Evolutionary conservation across 2,797 vertebrate species (phyloP).

Genomic region (Argya squamiceps): DNA sequence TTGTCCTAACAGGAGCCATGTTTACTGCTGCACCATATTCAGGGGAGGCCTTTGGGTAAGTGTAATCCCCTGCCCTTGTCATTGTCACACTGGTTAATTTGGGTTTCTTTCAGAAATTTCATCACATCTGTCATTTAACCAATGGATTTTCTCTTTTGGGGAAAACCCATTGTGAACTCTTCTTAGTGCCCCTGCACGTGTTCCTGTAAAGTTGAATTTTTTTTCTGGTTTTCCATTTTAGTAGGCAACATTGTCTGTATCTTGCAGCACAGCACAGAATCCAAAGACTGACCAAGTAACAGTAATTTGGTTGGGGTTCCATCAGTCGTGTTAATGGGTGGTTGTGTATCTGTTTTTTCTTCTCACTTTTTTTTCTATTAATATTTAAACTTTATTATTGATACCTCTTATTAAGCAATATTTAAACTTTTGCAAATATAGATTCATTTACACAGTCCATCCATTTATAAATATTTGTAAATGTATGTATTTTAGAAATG

Average conservation of each 20-base stretch:
- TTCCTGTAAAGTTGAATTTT: neutral
- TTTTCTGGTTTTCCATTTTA: neutral
- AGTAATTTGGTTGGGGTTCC: neutral
- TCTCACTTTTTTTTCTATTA: neutral
- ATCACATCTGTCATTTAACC: neutral
- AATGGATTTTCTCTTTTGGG: neutral
- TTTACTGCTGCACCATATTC: neutral
- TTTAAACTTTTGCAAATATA: neutral
- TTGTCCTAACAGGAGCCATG: neutral
- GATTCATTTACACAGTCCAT: neutral
- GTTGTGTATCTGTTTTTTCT: neutral
- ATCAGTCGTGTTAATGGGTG: accelerated
- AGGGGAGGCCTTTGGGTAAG: neutral
- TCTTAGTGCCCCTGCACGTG: neutral
- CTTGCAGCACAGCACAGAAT: neutral
- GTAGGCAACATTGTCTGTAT: neutral
- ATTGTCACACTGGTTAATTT: neutral
- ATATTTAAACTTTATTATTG: neutral
- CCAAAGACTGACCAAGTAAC: neutral
- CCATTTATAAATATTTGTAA: neutral
- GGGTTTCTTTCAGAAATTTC: neutral
- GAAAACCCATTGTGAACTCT: neutral
- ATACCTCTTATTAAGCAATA: neutral
- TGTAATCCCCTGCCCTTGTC: neutral
- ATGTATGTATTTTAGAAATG: neutral